Base-by-base conservation (phyloP, 2,797 vertebrate species). In the Enteromius fasciolatus region DNA sequence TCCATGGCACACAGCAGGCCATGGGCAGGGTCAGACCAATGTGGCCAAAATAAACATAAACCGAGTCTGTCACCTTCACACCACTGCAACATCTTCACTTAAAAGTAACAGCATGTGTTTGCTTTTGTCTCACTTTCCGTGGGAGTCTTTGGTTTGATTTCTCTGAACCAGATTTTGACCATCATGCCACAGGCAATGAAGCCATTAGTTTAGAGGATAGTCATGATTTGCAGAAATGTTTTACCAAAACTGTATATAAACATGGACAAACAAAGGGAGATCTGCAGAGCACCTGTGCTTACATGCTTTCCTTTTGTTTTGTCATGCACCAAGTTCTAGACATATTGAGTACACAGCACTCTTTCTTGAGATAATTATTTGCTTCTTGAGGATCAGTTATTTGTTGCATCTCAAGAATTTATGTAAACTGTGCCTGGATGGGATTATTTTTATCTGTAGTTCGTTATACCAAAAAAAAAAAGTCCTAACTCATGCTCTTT, bases 1-100 rank as follows among this genome's bases (percentile, higher is more conserved):
- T 76, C 83, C 52, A 14, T 72, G 54, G 70, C 50, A 67, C 82
- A 44, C 87, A 54, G 82, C 84, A 80, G 87, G 87, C 78, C 28
- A 68, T 52, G 57, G 63, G 46, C 79, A 46, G 59, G 75, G 61
- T 84, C 80, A 83, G 46, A 36, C 20, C 31, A 68, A 57, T 7
- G n/a, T 25, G 76, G 31, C 69, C 39, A 85, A 61, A 74, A 83
- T 70, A 83, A 83, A 83, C 81, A 83, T 68, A 66, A 83, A 83
- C 78, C 52, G 39, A 72, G 54, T 18, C 63, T 70, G 28, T 76
- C 31, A 20, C 78, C 67, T 78, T 77, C 46, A 68, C 41, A 68
- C 31, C 28, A 25, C 67, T 70, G 73, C 69, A n/a, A 76, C 54
- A 63, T 84, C 78, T 81, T 81, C 64, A 41, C 63, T 80, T 76